A percentile compares a stretch with the other conserved stretches of the same genome.
These are phyloP conservation scores for Pipa parva DNA, from an alignment of 2,113 vertebrate genomes.

Conservation along the genomic window DNA sequence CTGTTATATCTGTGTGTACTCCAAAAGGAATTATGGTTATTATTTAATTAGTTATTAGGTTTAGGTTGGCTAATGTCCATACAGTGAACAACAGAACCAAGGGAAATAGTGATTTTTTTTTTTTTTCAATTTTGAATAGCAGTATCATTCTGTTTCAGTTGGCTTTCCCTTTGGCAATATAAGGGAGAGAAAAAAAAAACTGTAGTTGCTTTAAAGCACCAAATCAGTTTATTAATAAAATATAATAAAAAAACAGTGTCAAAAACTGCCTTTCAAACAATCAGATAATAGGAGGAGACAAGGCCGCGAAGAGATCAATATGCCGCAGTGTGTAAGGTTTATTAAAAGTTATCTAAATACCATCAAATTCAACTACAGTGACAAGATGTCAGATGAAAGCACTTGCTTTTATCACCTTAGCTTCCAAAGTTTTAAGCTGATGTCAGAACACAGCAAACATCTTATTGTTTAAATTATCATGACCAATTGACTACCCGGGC, in stretches of 20 bases:
- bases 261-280: not conserved
- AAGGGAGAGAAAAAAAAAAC: not conserved
- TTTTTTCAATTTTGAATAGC: no score
- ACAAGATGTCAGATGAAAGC: slow-evolving; percentile 16
- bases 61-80: no score
- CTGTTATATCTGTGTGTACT: no score
- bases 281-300: slow-evolving; percentile 4
- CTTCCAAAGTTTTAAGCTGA: not conserved
- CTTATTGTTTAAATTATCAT: no score
- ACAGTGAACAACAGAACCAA: no score
- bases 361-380: slow-evolving; percentile 8
- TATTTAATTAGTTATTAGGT: no score
- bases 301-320: slow-evolving; percentile 5
- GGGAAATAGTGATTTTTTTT: no score
- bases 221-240: not conserved
- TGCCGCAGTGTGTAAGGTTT: not conserved
- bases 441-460: not conserved
- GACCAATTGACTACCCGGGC: not conserved
- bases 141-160: no score
- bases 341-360: slow-evolving; percentile 29
- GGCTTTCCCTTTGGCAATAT: no score
- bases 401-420: not conserved
- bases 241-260: not conserved
- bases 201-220: not conserved
- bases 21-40: no score